Evolutionary conservation across 2,113 vertebrate genomes (phyloP).

Genomic region (Penelope pileata): DNA sequence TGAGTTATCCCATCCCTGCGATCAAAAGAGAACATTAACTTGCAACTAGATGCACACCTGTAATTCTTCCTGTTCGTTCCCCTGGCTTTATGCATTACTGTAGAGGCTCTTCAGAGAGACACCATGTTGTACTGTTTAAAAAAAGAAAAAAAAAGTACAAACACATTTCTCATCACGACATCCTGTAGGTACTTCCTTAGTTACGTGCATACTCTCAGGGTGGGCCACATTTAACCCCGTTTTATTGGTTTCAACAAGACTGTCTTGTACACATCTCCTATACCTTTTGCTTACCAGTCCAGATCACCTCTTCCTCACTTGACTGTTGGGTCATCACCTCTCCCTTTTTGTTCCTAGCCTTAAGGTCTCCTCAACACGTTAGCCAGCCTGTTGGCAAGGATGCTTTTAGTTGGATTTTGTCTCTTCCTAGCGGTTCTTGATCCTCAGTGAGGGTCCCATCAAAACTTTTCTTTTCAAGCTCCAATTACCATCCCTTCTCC

Average conservation of each 20-base stretch:
- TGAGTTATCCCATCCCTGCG: background rate
- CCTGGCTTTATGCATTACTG: background rate
- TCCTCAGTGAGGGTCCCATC: background rate
- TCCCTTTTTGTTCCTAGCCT: background rate
- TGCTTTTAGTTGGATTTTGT: background rate
- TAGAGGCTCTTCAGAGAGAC: background rate
- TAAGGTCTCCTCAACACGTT: background rate
- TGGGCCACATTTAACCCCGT: background rate
- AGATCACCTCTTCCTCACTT: background rate
- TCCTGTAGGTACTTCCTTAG: background rate
- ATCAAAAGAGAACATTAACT: background rate
- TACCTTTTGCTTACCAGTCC: background rate
- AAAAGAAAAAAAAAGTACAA: too few species aligned
- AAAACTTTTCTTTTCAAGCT: background rate
- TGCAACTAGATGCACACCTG: background rate
- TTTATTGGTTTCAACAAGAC: background rate
- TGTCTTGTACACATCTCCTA: background rate
- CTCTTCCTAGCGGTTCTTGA: background rate
- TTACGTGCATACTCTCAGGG: background rate
- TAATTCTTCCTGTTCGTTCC: background rate
- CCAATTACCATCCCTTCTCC: background rate
- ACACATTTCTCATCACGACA: too few species aligned
- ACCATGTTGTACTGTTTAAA: too few species aligned
- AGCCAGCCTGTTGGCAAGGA: background rate
- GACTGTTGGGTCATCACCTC: background rate